Evolutionary conservation across 2,888 invertebrate species (phyloP), one percentile per base, ranked within the genome.

Genomic region (Steromphala cineraria): DNA sequence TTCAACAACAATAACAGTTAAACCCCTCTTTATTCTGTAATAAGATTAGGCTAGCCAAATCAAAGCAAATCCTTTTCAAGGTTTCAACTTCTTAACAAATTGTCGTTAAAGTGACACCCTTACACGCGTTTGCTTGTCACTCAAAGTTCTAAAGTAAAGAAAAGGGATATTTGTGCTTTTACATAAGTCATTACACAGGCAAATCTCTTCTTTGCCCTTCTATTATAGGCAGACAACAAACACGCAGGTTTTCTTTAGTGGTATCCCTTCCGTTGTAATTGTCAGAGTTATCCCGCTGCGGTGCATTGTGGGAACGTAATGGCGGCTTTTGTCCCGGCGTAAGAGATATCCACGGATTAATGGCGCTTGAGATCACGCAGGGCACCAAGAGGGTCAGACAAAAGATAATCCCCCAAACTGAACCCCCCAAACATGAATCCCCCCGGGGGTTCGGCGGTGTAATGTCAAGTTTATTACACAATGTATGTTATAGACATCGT

Each of bases 281-380:
- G 71, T 24, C 71, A 36, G 71, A 71, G 71, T 71, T 71, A 40
- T 71, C 71, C 71, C 71, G 40, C 71, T 36, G 71, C 36, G 71
- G 19, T 28, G 71, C 71, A 71, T 71, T 40, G 71, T 71, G 71
- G 71, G 71, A 71, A 17, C 71, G 71, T 71, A 71, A 71, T 71
- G 71, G 71, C 40, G 36, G 71, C 31, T 71, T n/a, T 62, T 40
- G 71, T 40, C 19, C 28, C 71, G 28, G 10, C 71, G 71, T 71
- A 71, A 71, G 71, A 19, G 40, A 71, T 71, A 31, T 31, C 71
- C 10, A 19, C 40, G 19, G 71, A 71, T 36, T 40, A 40, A 19
- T 71, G 71, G 36, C 71, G 36, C 31, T 71, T 31, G 36, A 19
- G 36, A 19, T 31, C 71, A 71, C 31, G 36, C 71, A n/a, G 40